Base-by-base conservation (phyloP, 2,888 invertebrate species). In the Cheilosia urbana region DNA sequence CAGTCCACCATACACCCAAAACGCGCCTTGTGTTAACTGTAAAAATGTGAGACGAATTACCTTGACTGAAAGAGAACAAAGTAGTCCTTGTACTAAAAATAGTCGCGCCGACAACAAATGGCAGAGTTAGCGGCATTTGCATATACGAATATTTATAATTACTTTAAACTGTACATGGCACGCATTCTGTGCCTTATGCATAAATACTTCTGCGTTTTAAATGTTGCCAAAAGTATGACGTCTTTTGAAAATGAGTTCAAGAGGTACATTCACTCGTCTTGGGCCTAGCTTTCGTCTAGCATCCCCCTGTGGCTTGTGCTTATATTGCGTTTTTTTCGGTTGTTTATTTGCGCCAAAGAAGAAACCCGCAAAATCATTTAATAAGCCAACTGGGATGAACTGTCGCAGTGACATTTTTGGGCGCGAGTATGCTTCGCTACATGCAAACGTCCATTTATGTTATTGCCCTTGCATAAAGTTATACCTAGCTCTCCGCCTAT, bases 51-150 rank as follows among this genome's bases (percentile, higher is more conserved):
- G 55, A 69, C 47, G 55, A 55, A 80, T 17, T 71, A 78, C 69
- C 69, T 63, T 57, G 66, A 21, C 47, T 49, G 34, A 2, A 27
- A 66, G 4, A 49, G 19, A 7, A 73, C 51, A 77, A 73, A 73
- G 62, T 68, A 62, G 68, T 73, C 77, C 63, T 69, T 78, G 77
- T 34, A 19, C 68, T 77, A 58, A 63, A 81, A 82, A 72, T 71
- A 82, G 47, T 30, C 40, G 17, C 40, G 34, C 15, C 55, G 11
- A 11, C 13, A 4, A 17, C 11, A 51, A 51, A 9, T 7, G 2
- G 13, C 21, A 51, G 9, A 27, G 9, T 17, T 37, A 21, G 7
- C 51, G 13, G 19, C 11, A 13, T 37, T 13, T 37, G 37, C 13
- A 37, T 37, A 37, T 4, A 37, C 30, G 7, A 30, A 13, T 37